Conservation (phyloP, 2,113 vertebrate species). For the Chloropsis hardwickii region DNA sequence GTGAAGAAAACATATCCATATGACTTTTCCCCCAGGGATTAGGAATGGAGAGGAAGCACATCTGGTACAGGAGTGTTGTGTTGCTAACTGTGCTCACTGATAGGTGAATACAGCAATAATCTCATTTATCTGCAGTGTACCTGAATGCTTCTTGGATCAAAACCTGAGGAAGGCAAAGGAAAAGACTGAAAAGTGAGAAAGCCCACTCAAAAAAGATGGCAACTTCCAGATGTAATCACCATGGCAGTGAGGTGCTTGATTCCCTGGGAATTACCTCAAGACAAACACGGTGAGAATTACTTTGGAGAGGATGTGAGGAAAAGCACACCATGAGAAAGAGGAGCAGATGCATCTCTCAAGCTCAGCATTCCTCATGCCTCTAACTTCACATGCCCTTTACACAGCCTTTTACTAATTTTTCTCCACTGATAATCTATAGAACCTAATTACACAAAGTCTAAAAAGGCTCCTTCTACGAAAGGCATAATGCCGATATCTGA, state of each 20-base stretch:
- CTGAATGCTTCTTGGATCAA: background rate
- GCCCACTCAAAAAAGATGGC: background rate
- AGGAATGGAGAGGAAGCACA: background rate
- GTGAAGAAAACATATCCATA: conserved; percentile 12
- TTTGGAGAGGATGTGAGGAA: conserved; percentile 31
- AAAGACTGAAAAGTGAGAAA: conserved; percentile 44
- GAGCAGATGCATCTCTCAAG: conserved; percentile 45
- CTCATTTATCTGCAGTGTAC: background rate
- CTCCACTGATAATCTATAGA: conserved; percentile 65
- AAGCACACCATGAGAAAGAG: conserved; percentile 50
- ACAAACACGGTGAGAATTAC: conserved; percentile 59
- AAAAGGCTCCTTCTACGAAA: conserved; percentile 49
- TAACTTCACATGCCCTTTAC: conserved; percentile 44
- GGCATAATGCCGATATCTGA: conserved; percentile 63
- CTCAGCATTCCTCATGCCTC: conserved; percentile 4
- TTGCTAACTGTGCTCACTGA: background rate
- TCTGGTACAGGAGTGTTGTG: background rate
- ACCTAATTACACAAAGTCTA: conserved; percentile 59
- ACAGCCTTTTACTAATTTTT: conserved; percentile 22
- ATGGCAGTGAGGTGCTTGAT: conserved; percentile 10
- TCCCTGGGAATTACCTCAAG: conserved; percentile 56
- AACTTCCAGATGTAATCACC: conserved; percentile 14
- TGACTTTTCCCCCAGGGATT: background rate
- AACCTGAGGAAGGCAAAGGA: conserved; percentile 6
- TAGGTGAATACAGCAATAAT: background rate